Conservation (phyloP, 2,888 invertebrate genomes). For the Eupithecia dodoneata region DNA sequence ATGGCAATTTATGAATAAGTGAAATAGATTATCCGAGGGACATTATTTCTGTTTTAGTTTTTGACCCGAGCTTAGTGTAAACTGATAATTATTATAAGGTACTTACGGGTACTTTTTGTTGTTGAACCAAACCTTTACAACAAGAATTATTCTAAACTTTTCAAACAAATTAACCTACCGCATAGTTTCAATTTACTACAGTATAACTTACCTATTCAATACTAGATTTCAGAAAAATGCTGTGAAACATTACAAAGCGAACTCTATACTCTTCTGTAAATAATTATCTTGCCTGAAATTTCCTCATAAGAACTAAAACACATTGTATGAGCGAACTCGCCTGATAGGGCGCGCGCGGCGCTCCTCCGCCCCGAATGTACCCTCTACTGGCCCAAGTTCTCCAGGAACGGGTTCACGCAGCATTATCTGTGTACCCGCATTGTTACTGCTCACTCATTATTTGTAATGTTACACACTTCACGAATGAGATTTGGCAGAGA, state of each 20-base stretch:
- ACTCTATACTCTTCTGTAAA: conserved; percentile 26
- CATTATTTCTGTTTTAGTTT: conserved; percentile 20
- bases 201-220: not conserved
- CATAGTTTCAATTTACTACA: not conserved
- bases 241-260: not conserved
- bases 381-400: not conserved
- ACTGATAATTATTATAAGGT: not conserved
- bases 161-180: not conserved
- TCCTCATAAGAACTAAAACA: conserved; percentile 36
- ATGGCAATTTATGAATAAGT: conserved; percentile 23
- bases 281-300: conserved; percentile 36
- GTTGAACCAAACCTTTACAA: not conserved
- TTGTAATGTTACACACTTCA: not conserved
- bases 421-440: not conserved
- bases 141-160: not conserved
- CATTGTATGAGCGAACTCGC: not conserved
- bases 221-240: not conserved
- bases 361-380: not conserved
- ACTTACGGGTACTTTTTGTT: not conserved
- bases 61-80: not conserved
- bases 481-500: not conserved
- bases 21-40: not conserved
- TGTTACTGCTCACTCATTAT: not conserved
- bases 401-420: not conserved
- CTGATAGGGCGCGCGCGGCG: not conserved